phyloP scores from a whole-genome alignment of 2,888 invertebrate genomes.

The Eudemis profundana region DNA sequence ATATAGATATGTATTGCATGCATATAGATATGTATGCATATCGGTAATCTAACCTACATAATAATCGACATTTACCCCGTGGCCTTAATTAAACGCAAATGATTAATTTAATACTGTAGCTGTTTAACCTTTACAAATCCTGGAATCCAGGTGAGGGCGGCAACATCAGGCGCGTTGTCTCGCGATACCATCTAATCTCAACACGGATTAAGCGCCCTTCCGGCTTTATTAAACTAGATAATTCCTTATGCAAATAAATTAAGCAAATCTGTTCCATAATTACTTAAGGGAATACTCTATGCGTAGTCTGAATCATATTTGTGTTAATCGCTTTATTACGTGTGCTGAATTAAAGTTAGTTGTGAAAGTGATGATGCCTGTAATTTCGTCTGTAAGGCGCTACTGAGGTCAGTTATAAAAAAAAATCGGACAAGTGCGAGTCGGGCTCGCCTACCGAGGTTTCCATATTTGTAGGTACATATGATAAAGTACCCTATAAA shows the following conservation, averaged over 20 bases:
- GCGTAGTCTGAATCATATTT: not conserved
- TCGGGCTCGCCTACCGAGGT: no score
- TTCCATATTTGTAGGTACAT: no score
- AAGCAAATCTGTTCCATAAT: slow-evolving; percentile 39
- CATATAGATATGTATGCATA: no score
- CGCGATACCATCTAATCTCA: slow-evolving; percentile 29
- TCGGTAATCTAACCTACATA: no score
- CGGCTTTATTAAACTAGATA: slow-evolving; percentile 35
- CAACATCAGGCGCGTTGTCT: slow-evolving; percentile 20
- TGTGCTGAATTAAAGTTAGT: no score
- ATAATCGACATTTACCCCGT: not conserved
- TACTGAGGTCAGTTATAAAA: no score
- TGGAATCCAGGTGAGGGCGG: not conserved
- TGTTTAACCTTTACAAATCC: slow-evolving; percentile 5
- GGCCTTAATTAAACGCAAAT: not conserved
- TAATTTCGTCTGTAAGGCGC: no score
- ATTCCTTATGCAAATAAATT: slow-evolving; percentile 40
- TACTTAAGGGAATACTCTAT: slow-evolving; percentile 26
- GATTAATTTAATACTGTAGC: not conserved
- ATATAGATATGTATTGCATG: no score
- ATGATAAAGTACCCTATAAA: no score
- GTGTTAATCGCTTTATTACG: not conserved
- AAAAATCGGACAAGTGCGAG: no score
- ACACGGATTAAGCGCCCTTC: slow-evolving; percentile 26
- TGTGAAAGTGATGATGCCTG: no score